Percentiles rank a stretch among this genome's conserved stretches.
phyloP scores from a whole-genome alignment of 1,140 invertebrate species.

The Caenorhabditis remanei region DNA sequence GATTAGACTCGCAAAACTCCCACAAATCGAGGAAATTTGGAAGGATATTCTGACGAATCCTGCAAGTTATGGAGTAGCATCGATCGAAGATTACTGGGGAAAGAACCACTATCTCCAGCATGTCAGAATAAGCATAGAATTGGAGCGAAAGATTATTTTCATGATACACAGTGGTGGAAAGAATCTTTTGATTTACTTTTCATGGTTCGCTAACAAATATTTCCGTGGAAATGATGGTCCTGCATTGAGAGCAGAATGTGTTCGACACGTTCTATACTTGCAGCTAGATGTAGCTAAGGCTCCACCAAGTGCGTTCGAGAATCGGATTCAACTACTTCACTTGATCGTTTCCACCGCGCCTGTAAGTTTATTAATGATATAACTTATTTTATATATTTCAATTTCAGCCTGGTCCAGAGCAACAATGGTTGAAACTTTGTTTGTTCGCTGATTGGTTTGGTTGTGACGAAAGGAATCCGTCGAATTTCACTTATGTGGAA shows the following conservation, averaged over 20 bases:
- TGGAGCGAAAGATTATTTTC: background rate
- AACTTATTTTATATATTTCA: no score
- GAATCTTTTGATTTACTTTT: background rate
- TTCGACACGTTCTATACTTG: slow-evolving; percentile 14
- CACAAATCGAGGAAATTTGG: slow-evolving; percentile 32
- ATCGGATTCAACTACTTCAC: slow-evolving; percentile 2
- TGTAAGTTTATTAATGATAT: background rate
- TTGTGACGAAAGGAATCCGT: slow-evolving; percentile 24
- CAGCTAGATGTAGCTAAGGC: background rate
- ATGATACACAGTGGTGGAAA: slow-evolving; percentile 21
- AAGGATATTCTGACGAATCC: slow-evolving; percentile 53
- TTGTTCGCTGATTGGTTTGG: slow-evolving; percentile 34
- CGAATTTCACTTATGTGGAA: slow-evolving; percentile 9
- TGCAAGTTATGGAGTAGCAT: background rate
- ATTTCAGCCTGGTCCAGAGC: background rate
- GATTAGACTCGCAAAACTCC: background rate
- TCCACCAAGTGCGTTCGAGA: background rate
- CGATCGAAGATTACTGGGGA: background rate
- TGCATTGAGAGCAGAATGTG: slow-evolving; percentile 15
- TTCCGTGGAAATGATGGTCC: slow-evolving; percentile 13
- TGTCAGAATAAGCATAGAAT: background rate
- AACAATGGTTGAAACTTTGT: slow-evolving; percentile 32
- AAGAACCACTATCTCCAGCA: background rate
- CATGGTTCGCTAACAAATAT: background rate
- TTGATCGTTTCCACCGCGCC: background rate